Evolutionary conservation across 2,113 vertebrate species (phyloP), one percentile per base, ranked within the genome.

Genomic region (Heteronetta atricapilla): DNA sequence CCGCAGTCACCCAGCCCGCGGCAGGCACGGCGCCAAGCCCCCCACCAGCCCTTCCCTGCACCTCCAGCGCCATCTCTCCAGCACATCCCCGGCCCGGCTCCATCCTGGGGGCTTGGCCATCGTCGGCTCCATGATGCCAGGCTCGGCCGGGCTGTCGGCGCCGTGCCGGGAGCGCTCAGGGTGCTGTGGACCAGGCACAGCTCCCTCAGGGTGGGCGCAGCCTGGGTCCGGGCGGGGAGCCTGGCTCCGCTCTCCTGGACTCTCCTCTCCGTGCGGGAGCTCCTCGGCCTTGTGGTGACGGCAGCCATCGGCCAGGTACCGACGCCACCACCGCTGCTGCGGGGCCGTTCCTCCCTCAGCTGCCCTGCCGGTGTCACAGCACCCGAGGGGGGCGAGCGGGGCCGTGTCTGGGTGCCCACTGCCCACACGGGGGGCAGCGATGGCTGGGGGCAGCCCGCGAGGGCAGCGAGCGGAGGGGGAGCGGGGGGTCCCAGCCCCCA

Each of bases 141-240:
- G 58, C 67, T 52, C 13, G 26, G 52, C 52, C 52, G 14, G 52
- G 52, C 52, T 55, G 26, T 21, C 6, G 22, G n/a, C 8, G 5
- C 4, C 2, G 20, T 5, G 62, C 62, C 2, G 3, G 73, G 52
- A 36, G 46, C 55, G 48, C 11, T 2, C 34, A 25, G 63, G 34
- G 82, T 22, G 22, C 53, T 6, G 6, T 8, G 36, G 26, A 14
- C 13, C 67, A 11, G 1, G 0, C 0, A 1, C 3, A 10, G 72
- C 29, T 87, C n/a, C 68, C 28, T 7, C 6, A 25, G 66, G n/a
- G 8, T 17, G 14, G 7, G 13, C 4, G n/a, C 63, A 46, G 73
- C 22, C 53, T 12, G 42, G 29, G 50, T 66, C 50, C 1, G 4
- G 34, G 48, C 3, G 0, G 60, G 68, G 21, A 28, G 11, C 25